These are phyloP conservation scores for Leptura quadrifasciata DNA, from an alignment of 2,888 invertebrate species.

Conservation along the genomic window DNA sequence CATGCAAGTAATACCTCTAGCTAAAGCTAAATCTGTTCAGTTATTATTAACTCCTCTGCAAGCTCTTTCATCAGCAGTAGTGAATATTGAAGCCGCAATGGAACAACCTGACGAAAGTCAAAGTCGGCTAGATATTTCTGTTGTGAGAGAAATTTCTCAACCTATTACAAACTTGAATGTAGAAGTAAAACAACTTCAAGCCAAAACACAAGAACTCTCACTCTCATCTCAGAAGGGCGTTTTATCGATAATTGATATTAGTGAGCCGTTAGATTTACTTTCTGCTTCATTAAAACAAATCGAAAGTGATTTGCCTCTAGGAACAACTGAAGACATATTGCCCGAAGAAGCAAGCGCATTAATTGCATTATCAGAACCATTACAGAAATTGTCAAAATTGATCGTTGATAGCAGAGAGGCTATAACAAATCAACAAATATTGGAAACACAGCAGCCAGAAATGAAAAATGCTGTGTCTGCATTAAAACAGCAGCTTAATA, in stretches of 20 bases:
- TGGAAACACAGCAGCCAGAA: slow-evolving; percentile 51
- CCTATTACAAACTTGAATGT: slow-evolving; percentile 32
- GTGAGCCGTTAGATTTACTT: slow-evolving; percentile 14
- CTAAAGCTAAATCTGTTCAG: slow-evolving; percentile 21
- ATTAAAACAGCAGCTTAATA: slow-evolving; percentile 49
- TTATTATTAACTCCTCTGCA: slow-evolving; percentile 36
- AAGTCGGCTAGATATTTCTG: background rate
- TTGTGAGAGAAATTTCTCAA: slow-evolving; percentile 19
- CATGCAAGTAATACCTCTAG: background rate
- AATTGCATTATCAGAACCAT: background rate
- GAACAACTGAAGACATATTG: slow-evolving; percentile 28
- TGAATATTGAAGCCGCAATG: slow-evolving; percentile 31
- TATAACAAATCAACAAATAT: slow-evolving; percentile 44
- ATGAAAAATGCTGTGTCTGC: slow-evolving; percentile 48
- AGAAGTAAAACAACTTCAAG: slow-evolving; percentile 49
- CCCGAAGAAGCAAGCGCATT: background rate
- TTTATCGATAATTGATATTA: slow-evolving; percentile 32
- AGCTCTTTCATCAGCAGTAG: slow-evolving; percentile 33
- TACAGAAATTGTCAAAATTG: slow-evolving; percentile 41
- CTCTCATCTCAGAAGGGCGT: slow-evolving; percentile 8
- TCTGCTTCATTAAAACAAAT: slow-evolving; percentile 21
- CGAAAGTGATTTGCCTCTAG: background rate
- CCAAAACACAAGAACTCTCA: background rate
- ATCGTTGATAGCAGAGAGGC: slow-evolving; percentile 39
- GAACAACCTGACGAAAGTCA: background rate